Evolutionary conservation across 1,140 invertebrate genomes (phyloP), one percentile per base, ranked within the genome.

Genomic region (Rhagoletis pomonella): DNA sequence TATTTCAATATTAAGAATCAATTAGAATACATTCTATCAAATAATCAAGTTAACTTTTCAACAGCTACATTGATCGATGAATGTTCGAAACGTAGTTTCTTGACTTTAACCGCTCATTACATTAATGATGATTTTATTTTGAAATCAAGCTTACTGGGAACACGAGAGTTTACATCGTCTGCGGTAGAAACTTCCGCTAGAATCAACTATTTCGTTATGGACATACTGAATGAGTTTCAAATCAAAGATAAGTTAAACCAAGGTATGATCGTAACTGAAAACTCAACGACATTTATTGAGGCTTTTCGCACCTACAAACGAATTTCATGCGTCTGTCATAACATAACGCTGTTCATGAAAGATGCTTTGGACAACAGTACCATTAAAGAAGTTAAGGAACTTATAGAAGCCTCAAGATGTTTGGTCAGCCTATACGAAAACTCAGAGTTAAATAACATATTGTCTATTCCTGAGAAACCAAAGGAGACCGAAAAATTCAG

Each of bases 11-110:
- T n/a, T 12, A 62, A 62, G 17, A 62, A 62, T 62, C 60, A 62
- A 62, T 62, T 62, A n/a, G 60, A 62, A 62, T 62, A 62, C 12
- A 62, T 62, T 62, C 17, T 62, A 62, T 17, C 60, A 62, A 62
- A 62, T 62, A 62, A 62, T 14, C 60, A 62, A 14, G 17, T 14
- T 14, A 4, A 7, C 10, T 62, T 62, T 62, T 62, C 60, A 12
- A 62, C 60, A 1, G 17, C 4, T 14, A n/a, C 17, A 14, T 62
- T 7, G 60, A n/a, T 62, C 60, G 60, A 62, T n/a, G 60, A 62
- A n/a, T 4, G 60, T 14, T 62, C 60, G 12, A 7, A n/a, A 62
- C 60, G 60, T n/a, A 62, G 5, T n/a, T 62, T 62, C 17, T 62
- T 62, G 10, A 14, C 12, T 12, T 62, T 62, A n/a, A 62, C 60